Percentiles rank a stretch among this genome's conserved stretches.
Evolutionary conservation across 2,113 vertebrate species (phyloP).

Genomic region (Electrona antarctica): DNA sequence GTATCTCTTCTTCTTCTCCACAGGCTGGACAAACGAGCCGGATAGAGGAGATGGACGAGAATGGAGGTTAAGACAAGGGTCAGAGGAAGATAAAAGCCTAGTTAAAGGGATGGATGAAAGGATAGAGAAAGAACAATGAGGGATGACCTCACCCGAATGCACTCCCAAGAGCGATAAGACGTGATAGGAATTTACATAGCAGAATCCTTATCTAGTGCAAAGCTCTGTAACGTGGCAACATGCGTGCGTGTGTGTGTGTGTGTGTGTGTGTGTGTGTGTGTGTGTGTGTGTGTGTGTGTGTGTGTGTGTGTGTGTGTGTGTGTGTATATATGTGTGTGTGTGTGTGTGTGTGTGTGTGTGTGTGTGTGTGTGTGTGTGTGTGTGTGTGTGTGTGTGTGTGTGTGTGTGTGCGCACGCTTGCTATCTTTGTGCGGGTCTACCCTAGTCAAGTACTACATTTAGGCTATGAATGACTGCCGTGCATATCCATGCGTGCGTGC

Average conservation of each 20-base stretch:
- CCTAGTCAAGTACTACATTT: too few species aligned
- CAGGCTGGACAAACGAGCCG: conserved; percentile 1
- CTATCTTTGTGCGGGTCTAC: too few species aligned
- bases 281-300: not conserved
- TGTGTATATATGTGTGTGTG: not conserved
- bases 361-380: conserved; percentile 1
- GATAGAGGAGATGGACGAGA: not conserved
- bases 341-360: not conserved
- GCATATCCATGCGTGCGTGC: not conserved
- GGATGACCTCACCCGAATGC: conserved; percentile 60
- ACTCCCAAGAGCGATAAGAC: conserved; percentile 52
- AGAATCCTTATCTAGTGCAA: conserved; percentile 45
- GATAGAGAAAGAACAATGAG: conserved; percentile 29
- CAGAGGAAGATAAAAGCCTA: conserved; percentile 38
- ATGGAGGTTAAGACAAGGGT: conserved; percentile 34
- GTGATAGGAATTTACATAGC: conserved; percentile 36
- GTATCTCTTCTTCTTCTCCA: not conserved
- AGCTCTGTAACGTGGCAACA: conserved; percentile 39
- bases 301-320: not conserved
- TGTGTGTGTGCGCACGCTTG: not conserved
- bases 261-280: not conserved
- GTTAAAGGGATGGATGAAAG: conserved; percentile 13
- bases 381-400: conserved; percentile 12
- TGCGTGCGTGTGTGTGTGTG: not conserved
- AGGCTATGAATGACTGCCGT: too few species aligned